Base-by-base conservation (phyloP, 2,113 vertebrate species). In the Toxotes jaculatrix region DNA sequence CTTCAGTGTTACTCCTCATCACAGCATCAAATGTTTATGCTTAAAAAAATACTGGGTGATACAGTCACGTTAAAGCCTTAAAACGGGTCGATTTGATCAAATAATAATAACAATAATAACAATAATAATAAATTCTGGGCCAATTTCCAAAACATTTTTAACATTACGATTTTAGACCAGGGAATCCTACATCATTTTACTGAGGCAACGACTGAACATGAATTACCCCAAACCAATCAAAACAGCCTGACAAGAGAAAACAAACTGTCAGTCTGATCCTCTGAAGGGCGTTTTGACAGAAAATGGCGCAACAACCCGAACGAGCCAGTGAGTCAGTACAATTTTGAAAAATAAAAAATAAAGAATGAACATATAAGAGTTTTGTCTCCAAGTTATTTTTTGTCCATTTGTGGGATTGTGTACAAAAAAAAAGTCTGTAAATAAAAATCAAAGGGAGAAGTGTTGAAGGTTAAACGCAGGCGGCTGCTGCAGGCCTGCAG, bases 241-340 rank as follows among this genome's bases (percentile, higher is more conserved):
- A 72, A 47, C 5, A 59, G 27, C 6, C 1, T 0, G 16, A 40
- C 5, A 2, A 53, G 7, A 3, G 3, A 31, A 31, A 42, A 4
- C 2, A 21, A 17, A 14, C 49, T 3, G 61, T n/a, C 16, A 51
- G 8, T 17, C 21, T 38, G 69, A n/a, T 56, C n/a, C 34, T 19
- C 16, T 81, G 73, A 83, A 77, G 88, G 71, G 66, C 79, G 74
- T 79, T 55, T 49, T 59, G 62, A 81, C 74, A 77, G 56, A 91
- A 91, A 88, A 90, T 73, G 77, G 86, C 84, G 81, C 59, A 49
- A 65, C 34, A 7, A 21, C 12, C n/a, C 8, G 36, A 4, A 27
- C 0, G 38, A 65, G 49, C 27, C 77, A 3, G 2, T 2, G 16
- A n/a, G 5, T 40, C 49, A 10, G 42, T 0, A 11, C 4, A 3